Evolutionary conservation across 92 coral and sea anemone species (phyloP).

Genomic region (Parazoanthus swiftii): DNA sequence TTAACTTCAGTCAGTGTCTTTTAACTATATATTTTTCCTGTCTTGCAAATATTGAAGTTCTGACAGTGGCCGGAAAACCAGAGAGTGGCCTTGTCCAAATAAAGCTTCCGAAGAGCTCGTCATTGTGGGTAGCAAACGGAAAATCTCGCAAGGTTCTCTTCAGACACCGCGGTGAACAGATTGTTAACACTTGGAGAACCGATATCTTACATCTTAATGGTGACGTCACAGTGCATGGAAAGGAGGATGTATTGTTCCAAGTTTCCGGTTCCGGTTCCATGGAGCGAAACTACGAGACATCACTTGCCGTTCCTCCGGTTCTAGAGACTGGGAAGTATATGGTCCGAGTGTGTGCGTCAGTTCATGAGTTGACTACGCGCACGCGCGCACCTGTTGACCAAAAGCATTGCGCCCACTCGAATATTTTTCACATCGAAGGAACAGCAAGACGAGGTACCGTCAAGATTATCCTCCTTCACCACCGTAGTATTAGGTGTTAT

Average conservation of each 20-base stretch:
- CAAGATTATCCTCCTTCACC: neutral
- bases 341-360: slow-evolving; percentile 54
- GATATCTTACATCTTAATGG: slow-evolving; percentile 45
- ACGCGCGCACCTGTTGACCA: neutral
- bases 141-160: slow-evolving; percentile 57
- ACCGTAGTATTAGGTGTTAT: neutral
- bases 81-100: slow-evolving; percentile 30
- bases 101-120: slow-evolving; percentile 51
- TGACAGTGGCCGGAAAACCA: neutral
- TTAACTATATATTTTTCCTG: neutral
- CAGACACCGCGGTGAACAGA: slow-evolving; percentile 44
- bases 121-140: slow-evolving; percentile 78
- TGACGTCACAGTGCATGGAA: slow-evolving; percentile 12
- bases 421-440: slow-evolving; percentile 63
- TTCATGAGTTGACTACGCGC: neutral
- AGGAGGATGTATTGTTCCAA: slow-evolving; percentile 46
- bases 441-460: slow-evolving; percentile 30
- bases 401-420: slow-evolving; percentile 42
- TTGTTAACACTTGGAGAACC: slow-evolving; percentile 55
- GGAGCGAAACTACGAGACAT: slow-evolving; percentile 44
- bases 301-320: slow-evolving; percentile 46
- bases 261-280: neutral
- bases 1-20: neutral
- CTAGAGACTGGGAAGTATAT: slow-evolving; percentile 52
- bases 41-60: neutral